Conservation (phyloP, 2,113 vertebrate genomes). For the Scomber japonicus region DNA sequence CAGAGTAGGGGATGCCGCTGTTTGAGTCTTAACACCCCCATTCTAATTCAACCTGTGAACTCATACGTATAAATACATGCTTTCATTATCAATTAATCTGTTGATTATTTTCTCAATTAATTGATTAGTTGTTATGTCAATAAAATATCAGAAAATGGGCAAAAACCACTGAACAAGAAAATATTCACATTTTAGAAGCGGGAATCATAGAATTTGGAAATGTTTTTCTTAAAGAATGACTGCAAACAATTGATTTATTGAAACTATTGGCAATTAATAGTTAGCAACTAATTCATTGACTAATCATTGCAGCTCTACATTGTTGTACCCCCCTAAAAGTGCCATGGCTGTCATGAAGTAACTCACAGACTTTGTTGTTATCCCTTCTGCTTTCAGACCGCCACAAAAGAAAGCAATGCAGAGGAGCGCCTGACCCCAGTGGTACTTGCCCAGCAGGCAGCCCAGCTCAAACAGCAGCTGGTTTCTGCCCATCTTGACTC, state of each 20-base stretch:
- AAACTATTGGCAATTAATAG: neutral
- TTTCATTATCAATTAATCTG: too few relatives aligned
- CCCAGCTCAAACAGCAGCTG: slow-evolving; percentile 93
- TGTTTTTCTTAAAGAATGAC: too few relatives aligned
- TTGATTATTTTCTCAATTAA: too few relatives aligned
- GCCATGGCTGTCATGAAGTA: neutral
- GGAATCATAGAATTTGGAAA: too few relatives aligned
- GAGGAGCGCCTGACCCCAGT: slow-evolving; percentile 95
- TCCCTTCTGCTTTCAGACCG: slow-evolving; percentile 73
- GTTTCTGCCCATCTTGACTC: slow-evolving; percentile 94
- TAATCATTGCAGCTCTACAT: too few relatives aligned
- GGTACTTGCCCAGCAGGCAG: slow-evolving; percentile 91
- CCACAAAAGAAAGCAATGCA: slow-evolving; percentile 87
- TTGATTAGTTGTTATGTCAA: too few relatives aligned
- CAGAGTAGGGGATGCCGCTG: neutral
- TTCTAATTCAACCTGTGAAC: neutral
- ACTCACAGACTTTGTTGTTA: neutral
- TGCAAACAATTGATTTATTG: neutral
- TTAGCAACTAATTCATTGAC: too few relatives aligned
- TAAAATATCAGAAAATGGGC: too few relatives aligned
- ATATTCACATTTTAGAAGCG: too few relatives aligned
- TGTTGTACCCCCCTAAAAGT: neutral
- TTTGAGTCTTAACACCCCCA: neutral
- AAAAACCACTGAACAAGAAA: too few relatives aligned
- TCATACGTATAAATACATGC: too few relatives aligned